These are phyloP conservation scores for Coreoperca whiteheadi DNA, from an alignment of 2,113 vertebrate species.

Conservation along the genomic window DNA sequence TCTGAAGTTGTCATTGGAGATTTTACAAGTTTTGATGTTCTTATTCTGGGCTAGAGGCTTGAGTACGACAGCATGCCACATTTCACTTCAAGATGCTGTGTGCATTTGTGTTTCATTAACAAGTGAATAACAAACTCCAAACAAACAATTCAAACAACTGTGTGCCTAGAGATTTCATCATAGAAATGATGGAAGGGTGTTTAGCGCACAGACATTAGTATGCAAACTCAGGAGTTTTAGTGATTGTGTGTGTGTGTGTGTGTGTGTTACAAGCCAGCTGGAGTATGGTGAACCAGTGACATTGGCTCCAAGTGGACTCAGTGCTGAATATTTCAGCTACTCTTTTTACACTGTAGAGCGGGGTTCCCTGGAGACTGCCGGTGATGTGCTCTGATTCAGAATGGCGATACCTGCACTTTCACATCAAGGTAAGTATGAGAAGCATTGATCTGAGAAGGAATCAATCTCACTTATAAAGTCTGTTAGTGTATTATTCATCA, in stretches of 20 bases:
- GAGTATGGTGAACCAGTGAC: slow-evolving; percentile 56
- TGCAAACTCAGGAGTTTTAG: slow-evolving; percentile 39
- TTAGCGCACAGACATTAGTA: slow-evolving; percentile 61
- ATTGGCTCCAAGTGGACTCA: slow-evolving; percentile 73
- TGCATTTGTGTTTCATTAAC: slow-evolving; percentile 70
- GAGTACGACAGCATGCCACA: slow-evolving; percentile 27
- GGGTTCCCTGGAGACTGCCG: slow-evolving; percentile 54
- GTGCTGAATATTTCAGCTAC: slow-evolving; percentile 67
- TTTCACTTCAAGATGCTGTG: slow-evolving; percentile 54
- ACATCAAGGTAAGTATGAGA: slow-evolving; percentile 74
- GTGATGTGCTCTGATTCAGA: slow-evolving; percentile 75
- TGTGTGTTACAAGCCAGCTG: slow-evolving; percentile 34
- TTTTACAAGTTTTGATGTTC: slow-evolving; percentile 61
- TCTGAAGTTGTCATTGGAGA: slow-evolving; percentile 61
- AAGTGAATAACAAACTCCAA: slow-evolving; percentile 64
- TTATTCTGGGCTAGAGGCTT: slow-evolving; percentile 67
- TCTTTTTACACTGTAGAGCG: slow-evolving; percentile 44
- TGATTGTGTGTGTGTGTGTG: slow-evolving; percentile 11
- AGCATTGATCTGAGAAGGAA: slow-evolving; percentile 74
- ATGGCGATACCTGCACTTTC: slow-evolving; percentile 66
- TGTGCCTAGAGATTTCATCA: slow-evolving; percentile 61
- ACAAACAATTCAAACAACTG: slow-evolving; percentile 69
- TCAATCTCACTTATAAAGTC: slow-evolving; percentile 74
- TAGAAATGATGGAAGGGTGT: slow-evolving; percentile 59
- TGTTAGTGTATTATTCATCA: slow-evolving; percentile 79